Evolutionary conservation across 2,797 vertebrate genomes (phyloP).

Genomic region (Characodon lateralis): DNA sequence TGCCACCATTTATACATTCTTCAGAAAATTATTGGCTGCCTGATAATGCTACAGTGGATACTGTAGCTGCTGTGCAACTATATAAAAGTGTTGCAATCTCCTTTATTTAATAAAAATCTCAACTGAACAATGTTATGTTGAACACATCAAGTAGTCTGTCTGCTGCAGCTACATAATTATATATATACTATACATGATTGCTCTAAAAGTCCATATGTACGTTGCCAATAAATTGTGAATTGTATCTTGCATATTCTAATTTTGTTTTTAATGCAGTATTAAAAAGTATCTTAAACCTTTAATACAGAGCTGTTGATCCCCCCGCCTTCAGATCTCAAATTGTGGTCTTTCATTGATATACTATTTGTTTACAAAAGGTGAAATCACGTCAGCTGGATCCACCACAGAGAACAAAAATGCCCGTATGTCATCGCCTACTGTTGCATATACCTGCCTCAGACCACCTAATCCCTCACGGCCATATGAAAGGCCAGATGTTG

Average conservation of each 20-base stretch:
- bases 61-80: no score
- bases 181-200: not conserved
- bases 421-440: not conserved
- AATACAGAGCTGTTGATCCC: not conserved
- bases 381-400: slow-evolving; percentile 18
- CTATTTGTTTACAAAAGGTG: slow-evolving; percentile 1
- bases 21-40: no score
- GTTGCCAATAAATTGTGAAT: not conserved
- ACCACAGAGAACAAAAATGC: not conserved
- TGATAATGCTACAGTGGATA: no score
- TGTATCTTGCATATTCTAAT: not conserved
- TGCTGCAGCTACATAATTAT: not conserved
- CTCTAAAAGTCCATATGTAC: not conserved
- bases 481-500: slow-evolving; percentile 47
- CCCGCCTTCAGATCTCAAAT: not conserved
- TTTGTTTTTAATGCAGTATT: not conserved
- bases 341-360: not conserved
- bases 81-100: not conserved
- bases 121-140: not conserved
- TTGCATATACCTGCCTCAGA: slow-evolving; percentile 17
- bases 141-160: not conserved
- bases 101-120: not conserved
- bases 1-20: no score
- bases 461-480: slow-evolving; percentile 42
- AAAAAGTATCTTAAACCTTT: not conserved